Conservation (phyloP, 2,888 invertebrate species). For the Taenaris catops region DNA sequence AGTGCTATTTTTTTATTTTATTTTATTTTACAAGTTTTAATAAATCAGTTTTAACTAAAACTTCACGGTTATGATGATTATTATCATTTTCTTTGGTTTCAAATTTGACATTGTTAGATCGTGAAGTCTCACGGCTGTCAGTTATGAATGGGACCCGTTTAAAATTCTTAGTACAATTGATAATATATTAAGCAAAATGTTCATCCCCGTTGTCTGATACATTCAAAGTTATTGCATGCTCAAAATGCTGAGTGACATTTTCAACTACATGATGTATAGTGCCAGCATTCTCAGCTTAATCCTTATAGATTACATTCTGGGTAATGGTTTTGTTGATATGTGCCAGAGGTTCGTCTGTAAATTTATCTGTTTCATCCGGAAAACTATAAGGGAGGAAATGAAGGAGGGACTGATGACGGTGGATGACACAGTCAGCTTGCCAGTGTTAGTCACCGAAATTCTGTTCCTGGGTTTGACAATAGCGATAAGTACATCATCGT, state of each 20-base stretch:
- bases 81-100: too few relatives aligned
- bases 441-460: constrained; percentile 43
- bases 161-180: constrained; percentile 1
- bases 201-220: constrained; percentile 11
- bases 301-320: constrained; percentile 45
- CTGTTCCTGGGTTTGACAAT: constrained; percentile 41
- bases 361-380: constrained; percentile 41
- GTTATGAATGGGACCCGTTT: neutral
- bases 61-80: too few relatives aligned
- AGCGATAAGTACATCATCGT: constrained; percentile 47
- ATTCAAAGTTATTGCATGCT: too few relatives aligned
- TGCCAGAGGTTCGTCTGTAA: constrained; percentile 39
- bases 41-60: too few relatives aligned
- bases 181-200: constrained; percentile 9
- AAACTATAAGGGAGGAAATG: constrained; percentile 39
- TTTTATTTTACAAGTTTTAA: too few relatives aligned
- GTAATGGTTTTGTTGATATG: constrained; percentile 50
- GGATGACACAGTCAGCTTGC: constrained; percentile 35
- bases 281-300: constrained; percentile 40
- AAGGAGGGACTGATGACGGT: constrained; percentile 25
- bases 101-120: too few relatives aligned
- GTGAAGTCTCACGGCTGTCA: too few relatives aligned
- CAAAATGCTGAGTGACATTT: constrained; percentile 32
- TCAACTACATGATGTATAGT: constrained; percentile 32
- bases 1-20: too few relatives aligned